These are phyloP conservation scores for Lochmaea capreae DNA, from an alignment of 2,888 invertebrate genomes.

Conservation along the genomic window DNA sequence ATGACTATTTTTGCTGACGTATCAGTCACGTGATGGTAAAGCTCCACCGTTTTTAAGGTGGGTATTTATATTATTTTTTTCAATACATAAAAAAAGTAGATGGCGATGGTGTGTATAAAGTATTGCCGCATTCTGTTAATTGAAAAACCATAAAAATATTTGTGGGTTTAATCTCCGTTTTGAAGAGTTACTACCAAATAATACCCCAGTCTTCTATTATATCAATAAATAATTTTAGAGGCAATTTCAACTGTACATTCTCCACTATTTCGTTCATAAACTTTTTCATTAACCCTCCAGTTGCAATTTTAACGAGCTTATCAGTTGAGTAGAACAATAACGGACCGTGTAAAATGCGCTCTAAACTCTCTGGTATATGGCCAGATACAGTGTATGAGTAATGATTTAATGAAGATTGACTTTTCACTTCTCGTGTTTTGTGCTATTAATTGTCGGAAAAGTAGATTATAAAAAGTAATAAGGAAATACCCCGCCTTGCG, in stretches of 20 bases:
- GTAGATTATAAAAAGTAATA: slow-evolving; percentile 17
- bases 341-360: slow-evolving; percentile 28
- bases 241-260: slow-evolving; percentile 23
- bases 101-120: neutral
- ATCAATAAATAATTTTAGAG: slow-evolving; percentile 29
- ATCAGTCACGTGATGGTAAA: too few relatives aligned
- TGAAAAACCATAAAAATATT: neutral
- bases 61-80: neutral
- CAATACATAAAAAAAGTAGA: neutral
- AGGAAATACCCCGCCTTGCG: slow-evolving; percentile 24
- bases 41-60: too few relatives aligned
- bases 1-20: too few relatives aligned
- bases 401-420: slow-evolving; percentile 41
- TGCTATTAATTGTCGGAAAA: slow-evolving; percentile 21
- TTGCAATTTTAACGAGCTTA: slow-evolving; percentile 37
- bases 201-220: slow-evolving; percentile 3
- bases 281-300: slow-evolving; percentile 33
- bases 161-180: neutral
- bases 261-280: slow-evolving; percentile 29
- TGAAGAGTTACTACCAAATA: neutral
- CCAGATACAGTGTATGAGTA: slow-evolving; percentile 35
- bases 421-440: slow-evolving; percentile 29
- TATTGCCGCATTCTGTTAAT: neutral
- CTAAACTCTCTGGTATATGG: slow-evolving; percentile 25
- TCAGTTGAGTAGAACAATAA: slow-evolving; percentile 34